phyloP scores from a whole-genome alignment of 2,797 vertebrate species.

The Clarias platycephalus region DNA sequence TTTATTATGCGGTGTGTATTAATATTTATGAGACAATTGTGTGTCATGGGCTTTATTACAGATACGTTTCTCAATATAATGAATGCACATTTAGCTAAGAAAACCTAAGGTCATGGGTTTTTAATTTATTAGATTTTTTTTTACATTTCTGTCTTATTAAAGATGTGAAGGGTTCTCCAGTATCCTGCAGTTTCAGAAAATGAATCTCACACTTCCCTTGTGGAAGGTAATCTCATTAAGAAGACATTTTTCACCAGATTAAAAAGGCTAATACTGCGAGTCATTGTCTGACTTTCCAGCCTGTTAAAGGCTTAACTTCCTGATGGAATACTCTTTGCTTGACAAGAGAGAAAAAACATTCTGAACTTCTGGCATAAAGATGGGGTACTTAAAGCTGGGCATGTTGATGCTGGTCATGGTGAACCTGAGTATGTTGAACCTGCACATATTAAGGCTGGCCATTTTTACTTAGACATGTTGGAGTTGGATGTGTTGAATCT shows the following conservation, averaged over 20 bases:
- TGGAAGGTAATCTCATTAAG: constrained; percentile 7
- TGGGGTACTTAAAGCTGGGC: not conserved
- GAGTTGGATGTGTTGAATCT: not conserved
- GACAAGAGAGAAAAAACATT: not conserved
- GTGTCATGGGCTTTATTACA: not conserved
- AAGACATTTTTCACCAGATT: constrained; percentile 13
- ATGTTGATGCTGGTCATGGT: not conserved
- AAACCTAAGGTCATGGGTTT: not conserved
- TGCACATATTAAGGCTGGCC: not conserved
- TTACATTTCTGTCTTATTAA: not conserved
- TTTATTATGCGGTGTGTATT: not conserved
- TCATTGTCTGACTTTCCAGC: not conserved
- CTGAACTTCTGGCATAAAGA: not conserved
- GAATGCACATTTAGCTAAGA: not conserved
- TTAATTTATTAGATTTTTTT: not conserved
- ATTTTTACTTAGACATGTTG: not conserved
- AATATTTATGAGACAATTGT: constrained; percentile 4
- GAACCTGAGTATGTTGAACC: not conserved
- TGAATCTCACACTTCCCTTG: not conserved
- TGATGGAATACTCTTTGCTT: not conserved
- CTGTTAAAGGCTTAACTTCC: not conserved
- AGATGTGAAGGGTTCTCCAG: not conserved
- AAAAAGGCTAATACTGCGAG: not conserved
- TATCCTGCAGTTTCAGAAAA: not conserved
- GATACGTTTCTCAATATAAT: not conserved